A percentile compares a stretch with the other conserved stretches of the same genome.
Conservation (phyloP, 2,797 vertebrate species). For the Anabas testudineus region DNA sequence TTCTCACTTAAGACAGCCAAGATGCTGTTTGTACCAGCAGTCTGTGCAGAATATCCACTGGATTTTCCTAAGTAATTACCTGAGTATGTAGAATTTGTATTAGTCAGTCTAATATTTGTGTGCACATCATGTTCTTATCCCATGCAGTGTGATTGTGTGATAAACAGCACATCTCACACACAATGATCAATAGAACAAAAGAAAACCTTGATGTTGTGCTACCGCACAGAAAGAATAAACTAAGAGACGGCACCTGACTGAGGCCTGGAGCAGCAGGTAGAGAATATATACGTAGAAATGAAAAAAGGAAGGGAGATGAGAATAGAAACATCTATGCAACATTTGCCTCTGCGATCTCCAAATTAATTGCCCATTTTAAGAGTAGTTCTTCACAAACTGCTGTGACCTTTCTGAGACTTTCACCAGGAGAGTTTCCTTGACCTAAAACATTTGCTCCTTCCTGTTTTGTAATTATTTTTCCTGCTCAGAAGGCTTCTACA, state of each 20-base stretch:
- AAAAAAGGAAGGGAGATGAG: not conserved
- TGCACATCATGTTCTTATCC: not conserved
- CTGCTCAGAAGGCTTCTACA: not conserved
- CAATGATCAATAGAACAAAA: constrained; percentile 7
- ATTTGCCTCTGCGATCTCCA: not conserved
- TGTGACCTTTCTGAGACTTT: not conserved
- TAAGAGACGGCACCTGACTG: not conserved
- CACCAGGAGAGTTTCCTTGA: not conserved
- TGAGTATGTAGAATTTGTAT: constrained; percentile 18
- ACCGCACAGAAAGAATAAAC: constrained; percentile 1
- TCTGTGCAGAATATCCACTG: constrained; percentile 51
- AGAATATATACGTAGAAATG: not conserved
- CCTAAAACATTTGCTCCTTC: constrained; percentile 22
- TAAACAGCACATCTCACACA: constrained; percentile 37
- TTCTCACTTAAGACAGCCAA: constrained; percentile 12
- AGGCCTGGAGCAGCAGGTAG: not conserved
- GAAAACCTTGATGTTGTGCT: constrained; percentile 15
- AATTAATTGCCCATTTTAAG: constrained; percentile 17
- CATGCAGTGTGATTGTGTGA: constrained; percentile 18
- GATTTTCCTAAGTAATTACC: constrained; percentile 6
- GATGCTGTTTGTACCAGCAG: constrained; percentile 11
- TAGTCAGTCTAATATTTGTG: constrained; percentile 35
- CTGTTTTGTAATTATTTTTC: constrained; percentile 25
- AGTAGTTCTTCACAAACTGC: constrained; percentile 6
- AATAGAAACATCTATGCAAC: not conserved